Percentiles rank a stretch among this genome's conserved stretches.
phyloP scores from a whole-genome alignment of 2,797 vertebrate genomes.

The Hirundo rustica region DNA sequence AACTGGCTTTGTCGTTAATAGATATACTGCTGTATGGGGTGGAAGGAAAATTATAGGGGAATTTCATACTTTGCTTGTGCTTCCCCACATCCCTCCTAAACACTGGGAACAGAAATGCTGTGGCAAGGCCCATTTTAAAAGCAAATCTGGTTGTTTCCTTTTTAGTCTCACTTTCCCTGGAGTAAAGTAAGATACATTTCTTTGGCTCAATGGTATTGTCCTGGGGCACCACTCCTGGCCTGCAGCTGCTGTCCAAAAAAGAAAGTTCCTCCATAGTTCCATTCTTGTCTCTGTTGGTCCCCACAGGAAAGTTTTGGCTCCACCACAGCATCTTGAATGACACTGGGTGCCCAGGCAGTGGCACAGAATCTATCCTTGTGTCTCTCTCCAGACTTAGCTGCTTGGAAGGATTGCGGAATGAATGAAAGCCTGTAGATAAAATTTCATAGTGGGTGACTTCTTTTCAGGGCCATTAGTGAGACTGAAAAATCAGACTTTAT shows the following conservation, averaged over 20 bases:
- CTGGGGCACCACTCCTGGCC: background rate
- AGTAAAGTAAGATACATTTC: background rate
- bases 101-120: background rate
- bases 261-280: background rate
- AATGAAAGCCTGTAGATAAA: constrained; percentile 25
- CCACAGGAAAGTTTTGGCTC: background rate
- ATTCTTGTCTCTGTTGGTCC: background rate
- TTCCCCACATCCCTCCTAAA: background rate
- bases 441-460: constrained; percentile 6
- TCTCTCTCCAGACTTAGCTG: background rate
- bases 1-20: background rate
- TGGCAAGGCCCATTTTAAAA: background rate
- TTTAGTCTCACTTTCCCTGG: background rate
- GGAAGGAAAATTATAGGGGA: background rate
- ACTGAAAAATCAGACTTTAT: constrained; percentile 40
- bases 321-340: background rate
- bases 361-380: background rate
- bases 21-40: background rate
- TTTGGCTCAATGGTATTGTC: background rate
- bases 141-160: background rate
- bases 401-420: background rate
- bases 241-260: background rate
- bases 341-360: background rate
- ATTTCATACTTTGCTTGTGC: background rate
- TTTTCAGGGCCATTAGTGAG: background rate